Conservation (phyloP, 2,888 invertebrate species). For the Caenorhabditis sp. region DNA sequence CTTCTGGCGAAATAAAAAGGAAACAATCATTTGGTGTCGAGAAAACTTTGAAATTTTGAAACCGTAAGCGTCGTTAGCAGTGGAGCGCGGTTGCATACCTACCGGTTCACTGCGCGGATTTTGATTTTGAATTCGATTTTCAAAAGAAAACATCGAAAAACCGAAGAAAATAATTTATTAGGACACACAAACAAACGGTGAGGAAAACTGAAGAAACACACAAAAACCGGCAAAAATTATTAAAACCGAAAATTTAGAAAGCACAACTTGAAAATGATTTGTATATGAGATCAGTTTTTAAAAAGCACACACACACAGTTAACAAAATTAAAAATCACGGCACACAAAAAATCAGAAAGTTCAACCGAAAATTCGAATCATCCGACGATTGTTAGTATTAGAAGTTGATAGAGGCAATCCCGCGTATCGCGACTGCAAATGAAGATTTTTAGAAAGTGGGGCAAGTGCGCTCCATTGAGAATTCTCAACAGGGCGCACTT, state of each 20-base stretch:
- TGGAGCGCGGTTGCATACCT: too few species aligned
- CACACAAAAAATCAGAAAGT: slow-evolving; percentile 3
- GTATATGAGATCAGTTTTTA: slow-evolving; percentile 17
- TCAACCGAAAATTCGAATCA: slow-evolving; percentile 67
- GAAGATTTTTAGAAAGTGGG: background rate
- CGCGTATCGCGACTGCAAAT: slow-evolving; percentile 63
- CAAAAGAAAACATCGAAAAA: background rate
- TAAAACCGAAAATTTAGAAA: slow-evolving; percentile 2
- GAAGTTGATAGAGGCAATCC: slow-evolving; percentile 56
- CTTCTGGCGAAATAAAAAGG: too few species aligned
- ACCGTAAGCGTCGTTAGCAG: too few species aligned
- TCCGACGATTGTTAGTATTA: slow-evolving; percentile 56
- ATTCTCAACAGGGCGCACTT: too few species aligned
- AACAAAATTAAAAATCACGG: background rate
- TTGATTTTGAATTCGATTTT: too few species aligned
- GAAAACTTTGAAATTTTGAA: too few species aligned
- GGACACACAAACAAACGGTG: slow-evolving; percentile 22
- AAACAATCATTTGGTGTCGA: too few species aligned
- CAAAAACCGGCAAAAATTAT: slow-evolving; percentile 11
- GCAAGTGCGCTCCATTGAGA: slow-evolving; percentile 11
- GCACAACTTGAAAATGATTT: slow-evolving; percentile 1
- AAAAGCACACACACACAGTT: slow-evolving; percentile 16
- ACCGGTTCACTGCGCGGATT: too few species aligned
- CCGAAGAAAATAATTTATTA: slow-evolving; percentile 39
- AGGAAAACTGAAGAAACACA: background rate